Base-by-base conservation (phyloP, 2,888 invertebrate species). In the Pseudeuparius sepicola region DNA sequence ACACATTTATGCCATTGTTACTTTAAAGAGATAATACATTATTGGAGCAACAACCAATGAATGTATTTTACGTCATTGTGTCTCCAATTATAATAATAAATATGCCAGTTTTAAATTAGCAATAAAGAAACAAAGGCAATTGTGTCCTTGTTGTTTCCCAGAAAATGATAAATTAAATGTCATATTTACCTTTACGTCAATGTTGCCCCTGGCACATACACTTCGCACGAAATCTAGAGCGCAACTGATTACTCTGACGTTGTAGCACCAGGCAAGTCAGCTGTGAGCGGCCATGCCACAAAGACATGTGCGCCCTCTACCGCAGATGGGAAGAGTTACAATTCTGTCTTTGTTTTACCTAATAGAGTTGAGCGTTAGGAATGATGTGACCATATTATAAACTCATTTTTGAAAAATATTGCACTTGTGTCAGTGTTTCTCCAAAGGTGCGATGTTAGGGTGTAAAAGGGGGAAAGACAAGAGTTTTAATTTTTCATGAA, bases 161-260 rank as follows among this genome's bases (percentile, higher is more conserved):
- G 7, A 25, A 5, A 25, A 14, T 25, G 10, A 25, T 25, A 25
- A 25, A 25, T 25, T n/a, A 25, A 25, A 25, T 25, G n/a, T 10
- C 25, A 25, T 25, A 25, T 25, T 10, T 25, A 25, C 25, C 25
- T 25, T 3, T 25, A 25, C 25, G 25, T 25, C 25, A 25, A 25
- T 25, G 25, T 25, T 6, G 25, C 13, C 14, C 25, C 25, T 7
- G 13, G 6, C 7, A 25, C 25, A 25, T 13, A 10, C 25, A 25
- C 25, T 25, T 6, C 3, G 7, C 10, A 25, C 25, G 25, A 10
- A 6, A n/a, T 6, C 12, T 14, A 6, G 10, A 12, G 25, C 25
- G 25, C 25, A 25, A 25, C 25, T 25, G n/a, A 25, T 10, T 25
- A 10, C 6, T 25, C 25, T 25, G 25, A 10, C 25, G 25, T 25